Conservation (phyloP, 2,888 invertebrate species). For the Trachelus tabidus region DNA sequence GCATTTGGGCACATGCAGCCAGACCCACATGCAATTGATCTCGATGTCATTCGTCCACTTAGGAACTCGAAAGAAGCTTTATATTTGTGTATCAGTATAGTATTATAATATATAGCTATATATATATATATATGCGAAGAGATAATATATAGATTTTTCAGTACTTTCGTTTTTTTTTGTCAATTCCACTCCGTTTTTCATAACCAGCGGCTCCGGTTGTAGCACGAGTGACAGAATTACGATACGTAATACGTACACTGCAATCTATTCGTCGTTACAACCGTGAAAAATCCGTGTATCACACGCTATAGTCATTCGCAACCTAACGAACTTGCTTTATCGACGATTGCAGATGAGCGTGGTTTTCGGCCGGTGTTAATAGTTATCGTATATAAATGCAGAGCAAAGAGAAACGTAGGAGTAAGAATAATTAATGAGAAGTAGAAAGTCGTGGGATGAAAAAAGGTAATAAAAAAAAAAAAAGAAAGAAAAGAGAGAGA, state of each 20-base stretch:
- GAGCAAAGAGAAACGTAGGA: constrained; percentile 60
- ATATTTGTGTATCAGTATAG: background rate
- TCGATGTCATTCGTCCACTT: background rate
- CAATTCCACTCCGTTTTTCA: background rate
- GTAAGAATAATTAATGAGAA: constrained; percentile 52
- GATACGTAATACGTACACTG: constrained; percentile 35
- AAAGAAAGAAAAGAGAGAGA: no score
- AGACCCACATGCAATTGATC: constrained; percentile 59
- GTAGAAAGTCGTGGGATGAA: constrained; percentile 35
- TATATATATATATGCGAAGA: background rate
- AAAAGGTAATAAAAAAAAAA: constrained; percentile 22
- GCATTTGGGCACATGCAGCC: constrained; percentile 64
- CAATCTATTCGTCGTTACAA: constrained; percentile 34
- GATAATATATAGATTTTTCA: background rate
- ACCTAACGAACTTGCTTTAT: constrained; percentile 45
- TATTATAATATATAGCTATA: no score
- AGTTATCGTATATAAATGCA: constrained; percentile 53
- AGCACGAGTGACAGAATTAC: constrained; percentile 32
- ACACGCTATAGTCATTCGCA: constrained; percentile 43
- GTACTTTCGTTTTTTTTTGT: background rate
- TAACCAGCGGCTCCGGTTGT: constrained; percentile 13
- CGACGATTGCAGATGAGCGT: constrained; percentile 50
- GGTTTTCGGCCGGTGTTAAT: constrained; percentile 40
- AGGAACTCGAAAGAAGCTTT: background rate
- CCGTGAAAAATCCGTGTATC: constrained; percentile 30